Conservation (phyloP, 2,797 vertebrate species). For the Lophotriccus pileatus region DNA sequence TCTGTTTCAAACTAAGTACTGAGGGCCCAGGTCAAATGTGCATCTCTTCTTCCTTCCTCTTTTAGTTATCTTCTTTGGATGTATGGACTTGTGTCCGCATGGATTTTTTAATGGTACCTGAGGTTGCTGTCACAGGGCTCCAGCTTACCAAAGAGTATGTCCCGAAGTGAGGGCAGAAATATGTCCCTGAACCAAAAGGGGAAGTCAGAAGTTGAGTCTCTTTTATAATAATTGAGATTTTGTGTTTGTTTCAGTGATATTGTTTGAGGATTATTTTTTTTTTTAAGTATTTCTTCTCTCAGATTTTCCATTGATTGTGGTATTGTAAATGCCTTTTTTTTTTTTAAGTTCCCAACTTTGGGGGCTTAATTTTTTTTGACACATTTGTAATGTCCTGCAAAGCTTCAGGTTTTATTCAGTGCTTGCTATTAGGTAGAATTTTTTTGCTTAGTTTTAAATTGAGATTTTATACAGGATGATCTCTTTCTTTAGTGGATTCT, state of each 20-base stretch:
- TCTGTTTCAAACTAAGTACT: not conserved
- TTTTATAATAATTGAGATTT: not conserved
- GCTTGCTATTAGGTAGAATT: not conserved
- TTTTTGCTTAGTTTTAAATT: not conserved
- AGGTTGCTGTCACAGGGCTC: not conserved
- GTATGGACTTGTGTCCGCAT: rapidly evolving
- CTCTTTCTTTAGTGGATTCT: not conserved
- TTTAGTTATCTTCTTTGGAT: not conserved
- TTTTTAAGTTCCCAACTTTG: not conserved
- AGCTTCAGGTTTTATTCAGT: not conserved
- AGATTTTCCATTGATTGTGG: not conserved
- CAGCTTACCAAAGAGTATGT: not conserved
- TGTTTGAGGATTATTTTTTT: not conserved
- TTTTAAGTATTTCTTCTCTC: not conserved
- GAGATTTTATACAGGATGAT: not conserved
- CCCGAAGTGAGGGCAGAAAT: not conserved
- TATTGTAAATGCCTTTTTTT: not conserved
- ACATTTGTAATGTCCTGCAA: not conserved
- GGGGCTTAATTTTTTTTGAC: not conserved
- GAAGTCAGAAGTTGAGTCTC: not conserved
- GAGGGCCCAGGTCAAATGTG: not conserved
- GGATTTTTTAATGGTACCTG: not conserved
- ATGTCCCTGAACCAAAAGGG: not conserved
- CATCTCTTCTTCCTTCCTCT: not conserved
- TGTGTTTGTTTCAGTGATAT: not conserved